Conservation (phyloP, 2,888 invertebrate species). For the Monoplex corrugatus region DNA sequence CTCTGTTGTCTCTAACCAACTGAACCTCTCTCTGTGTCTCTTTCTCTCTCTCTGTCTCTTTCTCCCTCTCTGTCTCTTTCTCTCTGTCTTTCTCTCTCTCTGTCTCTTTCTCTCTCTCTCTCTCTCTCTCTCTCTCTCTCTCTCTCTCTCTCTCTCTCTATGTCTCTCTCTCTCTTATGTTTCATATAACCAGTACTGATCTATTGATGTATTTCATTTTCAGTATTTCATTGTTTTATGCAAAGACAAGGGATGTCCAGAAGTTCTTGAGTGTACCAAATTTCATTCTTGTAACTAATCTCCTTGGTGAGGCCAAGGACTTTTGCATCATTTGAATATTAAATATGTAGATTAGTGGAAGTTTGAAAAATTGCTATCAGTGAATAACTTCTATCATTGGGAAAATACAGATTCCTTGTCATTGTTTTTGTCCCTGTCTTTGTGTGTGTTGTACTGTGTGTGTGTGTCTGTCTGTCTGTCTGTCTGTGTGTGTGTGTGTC, state of each 20-base stretch:
- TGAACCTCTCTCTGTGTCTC: not conserved
- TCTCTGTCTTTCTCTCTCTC: not conserved
- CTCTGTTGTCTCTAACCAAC: not conserved
- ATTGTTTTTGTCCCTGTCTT: not conserved
- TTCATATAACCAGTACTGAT: not conserved
- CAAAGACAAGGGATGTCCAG: not conserved
- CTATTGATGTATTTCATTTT: not conserved
- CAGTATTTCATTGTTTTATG: not conserved
- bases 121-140: not conserved
- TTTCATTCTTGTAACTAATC: not conserved
- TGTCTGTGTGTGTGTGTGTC: slow-evolving; percentile 65
- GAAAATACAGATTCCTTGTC: no score
- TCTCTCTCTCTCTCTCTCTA: not conserved
- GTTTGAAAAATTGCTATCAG: not conserved
- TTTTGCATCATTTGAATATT: no score
- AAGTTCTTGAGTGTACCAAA: not conserved
- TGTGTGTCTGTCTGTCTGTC: slow-evolving; percentile 24
- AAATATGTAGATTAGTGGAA: no score
- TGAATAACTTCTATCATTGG: no score
- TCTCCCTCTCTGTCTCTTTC: not conserved
- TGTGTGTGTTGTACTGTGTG: not conserved
- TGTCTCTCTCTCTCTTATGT: not conserved
- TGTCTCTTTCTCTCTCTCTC: not conserved
- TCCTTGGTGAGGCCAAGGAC: no score
- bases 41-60: not conserved